Evolutionary conservation across 1,140 invertebrate species (phyloP), one percentile per base, ranked within the genome.

Genomic region (Apocrypta bakeri): DNA sequence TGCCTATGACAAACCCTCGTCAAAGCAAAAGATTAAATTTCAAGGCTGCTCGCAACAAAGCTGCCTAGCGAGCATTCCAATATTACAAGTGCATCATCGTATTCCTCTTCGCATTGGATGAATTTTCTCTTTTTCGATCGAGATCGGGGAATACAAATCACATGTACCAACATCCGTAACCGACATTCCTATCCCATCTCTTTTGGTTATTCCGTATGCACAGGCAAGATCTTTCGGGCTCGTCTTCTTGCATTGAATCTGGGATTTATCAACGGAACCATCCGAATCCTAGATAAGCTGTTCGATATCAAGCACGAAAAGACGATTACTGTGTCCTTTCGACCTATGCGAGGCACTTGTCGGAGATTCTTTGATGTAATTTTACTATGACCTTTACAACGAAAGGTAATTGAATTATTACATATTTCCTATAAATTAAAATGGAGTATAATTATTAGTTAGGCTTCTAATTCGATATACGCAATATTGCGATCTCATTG

Each of bases 61-160:
- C 21, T 56, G 14, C 17, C 14, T 9, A 21, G 7, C 25, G 33
- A 37, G 1, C 31, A 8, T 29, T 75, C 48, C 21, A 40, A 63
- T 75, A 63, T 63, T 75, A 27, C 27, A 11, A 31, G 21, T 48
- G 71, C 42, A 48, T 37, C 11, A 24, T 24, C 74, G 31, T 24
- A 21, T 21, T 56, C 48, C 48, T 56, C 11, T 0, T 63, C 11
- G 48, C 17, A 14, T n/a, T 40, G 31, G 77, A 69, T 24, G 48
- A 75, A 75, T 75, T 75, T 12, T 63, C 42, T 48, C 25, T 31
- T 24, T 11, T 40, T 29, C 17, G 76, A 24, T 24, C 31, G 33
- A n/a, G n/a, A n/a, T n/a, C n/a, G n/a, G n/a, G 1, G 77, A 48
- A 71, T 79, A 79, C 77, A 71, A 79, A 79, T 79, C 17, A 40